Base-by-base conservation (phyloP, 2,113 vertebrate species). In the Embiotoca jacksoni region DNA sequence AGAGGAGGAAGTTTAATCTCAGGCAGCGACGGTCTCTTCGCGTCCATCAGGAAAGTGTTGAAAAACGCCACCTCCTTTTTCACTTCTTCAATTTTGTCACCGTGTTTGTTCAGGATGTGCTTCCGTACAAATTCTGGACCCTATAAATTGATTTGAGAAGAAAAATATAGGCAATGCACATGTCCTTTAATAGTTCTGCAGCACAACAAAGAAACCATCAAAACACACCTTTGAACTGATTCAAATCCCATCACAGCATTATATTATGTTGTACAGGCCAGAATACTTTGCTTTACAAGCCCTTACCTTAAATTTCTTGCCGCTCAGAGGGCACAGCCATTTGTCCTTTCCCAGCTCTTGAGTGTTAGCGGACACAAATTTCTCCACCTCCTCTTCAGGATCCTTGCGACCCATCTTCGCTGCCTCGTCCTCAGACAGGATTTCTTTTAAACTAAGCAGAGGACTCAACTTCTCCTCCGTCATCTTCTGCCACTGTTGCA, bases 301-400 rank as follows among this genome's bases (percentile, higher is more conserved):
- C 0, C 49, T 56, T 44, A 96, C 97, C 96, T 98, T 98, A 87
- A 98, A 98, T 83, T 98, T 98, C 91, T 98, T 98, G 68, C 97
- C 96, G 66, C 97, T 98, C n/a, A 98, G 95, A 1, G 97, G 97
- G 55, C 97, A 98, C 0, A 97, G 95, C 97, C 97, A 98, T 81
- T 98, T 98, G 93, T 98, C 97, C 89, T 98, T 98, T 82, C 96
- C 96, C 87, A 98, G 93, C 88, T 98, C 97, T 83, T 98, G 97
- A 0, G 97, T 98, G 91, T 98, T 98, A 5, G 96, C 95, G 5
- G 93, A 95, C 49, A 98, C 95, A 91, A 98, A 98, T 85, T 98
- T 98, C 85, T 98, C 97, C 89, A 97, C 95, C 85, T 98, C 97
- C 69, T 97, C 96, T 59, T 96, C 97, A 0, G 96, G 96, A 73